Base-by-base conservation (phyloP, 1,140 invertebrate species). In the Eueides isabella region DNA sequence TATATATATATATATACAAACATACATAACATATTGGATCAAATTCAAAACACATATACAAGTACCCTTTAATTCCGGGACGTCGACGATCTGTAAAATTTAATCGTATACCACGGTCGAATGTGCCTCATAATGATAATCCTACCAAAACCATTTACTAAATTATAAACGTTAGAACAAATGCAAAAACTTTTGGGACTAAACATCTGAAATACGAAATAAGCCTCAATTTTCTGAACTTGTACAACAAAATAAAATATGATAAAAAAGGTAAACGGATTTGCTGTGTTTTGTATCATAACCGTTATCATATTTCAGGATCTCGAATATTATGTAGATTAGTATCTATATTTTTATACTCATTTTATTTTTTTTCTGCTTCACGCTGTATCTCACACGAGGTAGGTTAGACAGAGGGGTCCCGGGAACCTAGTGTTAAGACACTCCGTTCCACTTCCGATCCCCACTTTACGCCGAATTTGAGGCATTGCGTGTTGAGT, bases 151-250 rank as follows among this genome's bases (percentile, higher is more conserved):
- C 66, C 41, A 55, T 67, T 48, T 29, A 26, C n/a, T 44, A 48
- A 48, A 67, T 38, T 26, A 26, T 19, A 30, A 48, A 67, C 29
- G 26, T 67, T 67, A 67, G 48, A 67, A 67, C 29, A 41, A 48
- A 48, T n/a, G 41, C 62, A 41, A 65, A 65, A 64, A 71, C 33
- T 71, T 71, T 65, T 71, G 5, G 28, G 5, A 11, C 64, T 55
- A 30, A 33, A 65, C n/a, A 28, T 30, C 38, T 71, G 12, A 71
- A 41, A 31, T 26, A 28, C 7, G 61, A 41, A 55, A 55, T 55
- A n/a, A 63, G 48, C 16, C 23, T 23, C 23, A 55, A 55, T 23
- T 55, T 44, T 26, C 9, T 55, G 9, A 55, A 55, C 48, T 55
- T 55, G 11, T 26, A 6, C 23, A 55, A 55, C 23, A 55, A 26